Evolutionary conservation across 1,140 invertebrate genomes (phyloP).

Genomic region (Rhyacophila brunnea): DNA sequence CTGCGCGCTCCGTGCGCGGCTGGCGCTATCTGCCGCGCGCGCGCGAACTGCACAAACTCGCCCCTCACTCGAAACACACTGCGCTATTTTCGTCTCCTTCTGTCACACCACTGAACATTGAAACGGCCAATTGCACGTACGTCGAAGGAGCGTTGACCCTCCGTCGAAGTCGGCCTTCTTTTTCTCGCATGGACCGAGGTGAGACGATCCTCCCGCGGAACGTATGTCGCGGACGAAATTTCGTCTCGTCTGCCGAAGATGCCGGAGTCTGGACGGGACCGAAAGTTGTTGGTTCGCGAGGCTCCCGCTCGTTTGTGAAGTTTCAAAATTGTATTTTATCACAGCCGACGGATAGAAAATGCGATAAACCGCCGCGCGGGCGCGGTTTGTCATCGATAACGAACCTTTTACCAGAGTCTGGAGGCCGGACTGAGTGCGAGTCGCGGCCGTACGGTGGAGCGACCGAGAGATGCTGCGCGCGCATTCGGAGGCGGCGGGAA

Average conservation of each 20-base stretch:
- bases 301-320: neutral
- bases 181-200: slow-evolving; percentile 6
- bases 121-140: slow-evolving; percentile 1
- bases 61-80: neutral
- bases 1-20: slow-evolving; percentile 18
- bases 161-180: neutral
- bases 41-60: neutral
- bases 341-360: slow-evolving; percentile 4
- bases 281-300: neutral
- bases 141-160: slow-evolving; percentile 2
- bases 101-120: neutral
- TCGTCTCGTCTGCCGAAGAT: neutral
- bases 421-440: slow-evolving; percentile 14
- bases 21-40: slow-evolving; percentile 24
- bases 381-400: slow-evolving; percentile 8
- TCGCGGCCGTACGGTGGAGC: slow-evolving; percentile 10
- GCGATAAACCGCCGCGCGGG: slow-evolving; percentile 9
- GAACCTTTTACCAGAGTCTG: slow-evolving; percentile 11
- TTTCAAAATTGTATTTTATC: slow-evolving; percentile 1
- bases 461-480: slow-evolving; percentile 15
- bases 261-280: neutral
- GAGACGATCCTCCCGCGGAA: slow-evolving; percentile 3
- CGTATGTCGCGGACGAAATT: slow-evolving; percentile 13
- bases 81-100: no score
- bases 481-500: neutral